Base-by-base conservation (phyloP, 2,113 vertebrate genomes). In the Syngnathus floridae region DNA sequence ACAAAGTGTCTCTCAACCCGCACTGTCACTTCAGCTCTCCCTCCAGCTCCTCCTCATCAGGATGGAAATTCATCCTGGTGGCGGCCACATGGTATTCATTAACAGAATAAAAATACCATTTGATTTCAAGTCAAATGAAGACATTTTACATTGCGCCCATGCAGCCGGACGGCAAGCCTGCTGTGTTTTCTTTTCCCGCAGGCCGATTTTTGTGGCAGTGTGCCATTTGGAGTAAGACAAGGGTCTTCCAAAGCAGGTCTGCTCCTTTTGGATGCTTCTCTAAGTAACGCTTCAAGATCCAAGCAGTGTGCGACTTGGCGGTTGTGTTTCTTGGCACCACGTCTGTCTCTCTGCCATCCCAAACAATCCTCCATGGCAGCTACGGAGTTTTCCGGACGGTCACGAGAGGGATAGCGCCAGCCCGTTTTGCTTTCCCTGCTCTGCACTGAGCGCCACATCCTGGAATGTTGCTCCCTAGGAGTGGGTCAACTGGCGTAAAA, bases 81-180 rank as follows among this genome's bases (percentile, higher is more conserved):
- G 66, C 76, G 71, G 68, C 81, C 88, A 89, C 87, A 89, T 90
- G 88, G 86, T 81, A 81, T 79, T 80, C 83, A 83, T 89, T 90
- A 89, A 75, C 72, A 62, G 72, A 80, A 83, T 67, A 36, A 87
- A 83, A 46, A 46, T 46, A 46, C 43, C 77, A 72, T 81, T 84
- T 86, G 80, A 86, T 87, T 88, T 89, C 83, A 84, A 85, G 80
- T 81, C 85, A 89, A 89, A 89, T 87, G 82, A 83, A 87, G 82
- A 86, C 75, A 16, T 46, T 45, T 46, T 46, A 16, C 43, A 14
- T 14, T 17, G 43, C 40, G 14, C 14, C 16, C 13, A 31, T 31
- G 26, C 26, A 5, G 43, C 43, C 4, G 40, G 11, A 41, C 12
- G 2, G 11, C 40, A 13, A 41, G 40, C 40, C 40, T 41, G 40